Conservation (phyloP, 2,888 invertebrate species). For the Drosophila hamatofila region DNA sequence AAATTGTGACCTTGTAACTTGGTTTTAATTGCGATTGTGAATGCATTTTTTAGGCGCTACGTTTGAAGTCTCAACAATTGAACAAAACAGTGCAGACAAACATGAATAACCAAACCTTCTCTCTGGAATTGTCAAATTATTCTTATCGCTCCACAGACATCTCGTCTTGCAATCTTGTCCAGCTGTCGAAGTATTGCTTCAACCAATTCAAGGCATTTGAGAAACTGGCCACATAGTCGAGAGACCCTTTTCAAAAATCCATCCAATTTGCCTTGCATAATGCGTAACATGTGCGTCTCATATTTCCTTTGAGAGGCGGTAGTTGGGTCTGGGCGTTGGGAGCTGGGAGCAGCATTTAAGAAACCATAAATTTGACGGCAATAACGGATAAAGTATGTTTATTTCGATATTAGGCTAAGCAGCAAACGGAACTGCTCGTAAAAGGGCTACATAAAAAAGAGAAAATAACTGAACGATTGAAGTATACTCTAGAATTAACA, state of each 20-base stretch:
- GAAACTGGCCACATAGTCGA: slow-evolving; percentile 22
- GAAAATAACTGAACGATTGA: background rate
- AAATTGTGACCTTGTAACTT: slow-evolving; percentile 75
- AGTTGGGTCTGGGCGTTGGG: background rate
- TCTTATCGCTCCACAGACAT: slow-evolving; percentile 20
- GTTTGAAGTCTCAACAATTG: slow-evolving; percentile 26
- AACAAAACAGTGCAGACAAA: slow-evolving; percentile 7
- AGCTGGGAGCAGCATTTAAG: slow-evolving; percentile 63
- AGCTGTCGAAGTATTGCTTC: slow-evolving; percentile 35
- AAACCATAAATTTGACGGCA: slow-evolving; percentile 78
- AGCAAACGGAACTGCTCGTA: slow-evolving; percentile 51
- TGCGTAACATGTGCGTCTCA: slow-evolving; percentile 60
- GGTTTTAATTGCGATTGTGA: slow-evolving; percentile 72
- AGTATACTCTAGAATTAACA: background rate
- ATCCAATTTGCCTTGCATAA: slow-evolving; percentile 59
- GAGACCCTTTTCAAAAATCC: slow-evolving; percentile 68
- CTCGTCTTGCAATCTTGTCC: slow-evolving; percentile 32
- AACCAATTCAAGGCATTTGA: slow-evolving; percentile 37
- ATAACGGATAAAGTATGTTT: slow-evolving; percentile 81
- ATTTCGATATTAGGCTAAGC: slow-evolving; percentile 79
- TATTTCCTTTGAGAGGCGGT: slow-evolving; percentile 43
- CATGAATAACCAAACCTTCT: slow-evolving; percentile 3
- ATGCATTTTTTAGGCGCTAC: slow-evolving; percentile 40
- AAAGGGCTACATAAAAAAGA: slow-evolving; percentile 60
- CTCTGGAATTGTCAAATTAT: slow-evolving; percentile 7